Evolutionary conservation across 2,888 invertebrate species (phyloP).

Genomic region (Nasonovia ribisnigri): DNA sequence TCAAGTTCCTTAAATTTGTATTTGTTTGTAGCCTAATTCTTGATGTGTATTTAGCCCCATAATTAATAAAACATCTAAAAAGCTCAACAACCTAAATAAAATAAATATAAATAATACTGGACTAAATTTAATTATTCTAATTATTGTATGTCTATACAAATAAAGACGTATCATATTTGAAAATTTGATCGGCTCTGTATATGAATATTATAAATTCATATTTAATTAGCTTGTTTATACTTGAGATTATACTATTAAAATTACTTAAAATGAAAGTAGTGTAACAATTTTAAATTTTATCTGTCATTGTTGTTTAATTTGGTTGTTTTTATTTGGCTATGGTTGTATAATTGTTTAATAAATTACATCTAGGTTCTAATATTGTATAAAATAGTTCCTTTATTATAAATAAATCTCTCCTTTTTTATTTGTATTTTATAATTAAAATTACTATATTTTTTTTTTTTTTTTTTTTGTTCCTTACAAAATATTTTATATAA

Average conservation of each 20-base stretch:
- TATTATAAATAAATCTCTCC: constrained; percentile 51
- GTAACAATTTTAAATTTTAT: neutral
- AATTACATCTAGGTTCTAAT: constrained; percentile 38
- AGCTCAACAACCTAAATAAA: neutral
- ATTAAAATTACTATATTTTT: neutral
- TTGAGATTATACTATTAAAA: neutral
- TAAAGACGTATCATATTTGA: neutral
- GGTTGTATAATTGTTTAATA: constrained; percentile 37
- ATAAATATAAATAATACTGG: neutral
- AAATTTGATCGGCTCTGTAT: neutral
- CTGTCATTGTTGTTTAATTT: constrained; percentile 22
- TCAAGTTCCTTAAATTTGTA: neutral
- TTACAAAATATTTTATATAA: constrained; percentile 55
- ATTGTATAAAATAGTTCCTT: constrained; percentile 59
- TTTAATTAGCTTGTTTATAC: neutral
- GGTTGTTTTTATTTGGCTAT: constrained; percentile 22
- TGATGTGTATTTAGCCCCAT: neutral
- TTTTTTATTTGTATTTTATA: constrained; percentile 51
- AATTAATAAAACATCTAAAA: neutral
- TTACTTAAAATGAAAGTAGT: neutral
- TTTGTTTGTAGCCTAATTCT: neutral
- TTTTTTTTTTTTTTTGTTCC: constrained; percentile 50
- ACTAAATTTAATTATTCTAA: neutral
- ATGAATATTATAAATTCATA: constrained; percentile 27
- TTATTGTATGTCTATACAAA: too few species aligned